These are phyloP conservation scores for Myoxocephalus aenaeus DNA, from an alignment of 2,797 vertebrate genomes.

Conservation along the genomic window DNA sequence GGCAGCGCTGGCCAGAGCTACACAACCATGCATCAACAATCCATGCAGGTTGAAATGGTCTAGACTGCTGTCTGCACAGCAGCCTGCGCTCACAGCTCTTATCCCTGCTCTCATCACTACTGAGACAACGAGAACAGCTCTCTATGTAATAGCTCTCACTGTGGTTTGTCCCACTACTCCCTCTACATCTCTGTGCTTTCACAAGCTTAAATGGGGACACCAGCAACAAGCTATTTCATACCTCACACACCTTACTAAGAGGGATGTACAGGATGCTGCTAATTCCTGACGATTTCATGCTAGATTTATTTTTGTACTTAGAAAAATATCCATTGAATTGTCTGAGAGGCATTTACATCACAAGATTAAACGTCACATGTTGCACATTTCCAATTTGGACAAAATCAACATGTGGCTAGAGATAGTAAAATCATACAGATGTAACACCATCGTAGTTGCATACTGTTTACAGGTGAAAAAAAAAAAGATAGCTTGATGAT, in stretches of 20 bases:
- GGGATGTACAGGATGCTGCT: slow-evolving; percentile 63
- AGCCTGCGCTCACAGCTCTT: slow-evolving; percentile 58
- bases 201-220: slow-evolving; percentile 54
- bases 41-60: slow-evolving; percentile 57
- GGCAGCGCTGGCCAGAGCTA: slow-evolving; percentile 55
- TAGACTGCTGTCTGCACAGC: slow-evolving; percentile 65
- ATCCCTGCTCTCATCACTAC: slow-evolving; percentile 55
- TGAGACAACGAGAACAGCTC: slow-evolving; percentile 59
- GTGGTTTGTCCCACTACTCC: slow-evolving; percentile 48
- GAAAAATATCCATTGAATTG: slow-evolving; percentile 74
- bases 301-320: slow-evolving; percentile 71
- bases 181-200: slow-evolving; percentile 42
- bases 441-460: slow-evolving; percentile 74
- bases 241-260: slow-evolving; percentile 60
- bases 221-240: slow-evolving; percentile 57
- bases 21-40: slow-evolving; percentile 58
- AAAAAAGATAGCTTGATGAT: slow-evolving; percentile 72
- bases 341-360: slow-evolving; percentile 76
- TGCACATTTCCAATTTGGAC: slow-evolving; percentile 77
- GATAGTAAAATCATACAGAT: slow-evolving; percentile 72
- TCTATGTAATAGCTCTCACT: slow-evolving; percentile 59
- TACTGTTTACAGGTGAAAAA: slow-evolving; percentile 72
- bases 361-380: slow-evolving; percentile 73
- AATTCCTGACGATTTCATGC: slow-evolving; percentile 72
- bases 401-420: slow-evolving; percentile 77